Evolutionary conservation across 2,797 vertebrate species (phyloP), one percentile per base, ranked within the genome.

Genomic region (Macropus fuliginosus): DNA sequence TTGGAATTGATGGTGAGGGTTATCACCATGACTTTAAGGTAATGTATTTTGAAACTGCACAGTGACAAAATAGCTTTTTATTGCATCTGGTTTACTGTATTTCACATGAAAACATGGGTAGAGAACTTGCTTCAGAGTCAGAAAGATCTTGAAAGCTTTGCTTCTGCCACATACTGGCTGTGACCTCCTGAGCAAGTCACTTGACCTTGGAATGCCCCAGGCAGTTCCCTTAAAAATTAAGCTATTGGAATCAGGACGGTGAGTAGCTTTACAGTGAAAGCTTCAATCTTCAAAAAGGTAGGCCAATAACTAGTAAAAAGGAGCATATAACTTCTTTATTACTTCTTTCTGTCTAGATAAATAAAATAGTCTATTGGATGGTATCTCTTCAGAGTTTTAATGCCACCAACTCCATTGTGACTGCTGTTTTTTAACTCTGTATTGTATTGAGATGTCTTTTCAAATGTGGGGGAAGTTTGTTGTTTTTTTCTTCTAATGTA

Each of bases 61-160:
- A 28, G 14, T 81, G 54, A 62, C 57, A 91, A 55, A 57, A 0
- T 91, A 57, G 89, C 94, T 91, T 91, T 92, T 91, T 55, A 0
- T 94, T 95, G 28, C 95, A 94, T 96, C 91, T 92, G 95, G 62
- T 96, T 96, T 66, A 50, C 54, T 40, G 0, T 95, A 56, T 95
- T 94, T 98, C 96, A 93, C 97, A 87, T 95, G 62, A 93, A 16
- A 54, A 16, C 89, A 6, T 74, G 6, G 16, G 66, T n/a, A 66
- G 14, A 66, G 34, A 66, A n/a, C 34, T 66, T 34, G 31, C 34
- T 66, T 66, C 16, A n/a, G 62, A 5, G 34, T 66, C 62, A n/a
- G 14, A 4, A 66, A 66, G 62, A n/a, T 13, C 34, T 66, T 66
- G 34, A n/a, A 18, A 66, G 5, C n/a, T 74, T 74, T 74, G n/a